Conservation (phyloP, 2,888 invertebrate species). For the Saturnia pavonia region DNA sequence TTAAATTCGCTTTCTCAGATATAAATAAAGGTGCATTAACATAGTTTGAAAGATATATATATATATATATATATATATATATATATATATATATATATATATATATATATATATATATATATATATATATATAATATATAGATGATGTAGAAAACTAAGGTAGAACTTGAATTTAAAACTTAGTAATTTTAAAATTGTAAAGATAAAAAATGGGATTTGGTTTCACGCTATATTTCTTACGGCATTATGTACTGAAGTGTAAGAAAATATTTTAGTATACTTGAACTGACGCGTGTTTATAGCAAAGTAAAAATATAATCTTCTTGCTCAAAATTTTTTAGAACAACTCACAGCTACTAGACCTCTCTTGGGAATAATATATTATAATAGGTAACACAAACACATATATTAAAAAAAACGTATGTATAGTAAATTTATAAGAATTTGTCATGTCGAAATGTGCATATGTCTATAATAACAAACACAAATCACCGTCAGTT, state of each 20-base stretch:
- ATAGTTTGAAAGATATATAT: too few relatives aligned
- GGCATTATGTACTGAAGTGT: neutral
- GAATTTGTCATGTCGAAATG: neutral
- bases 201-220: too few relatives aligned
- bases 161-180: too few relatives aligned
- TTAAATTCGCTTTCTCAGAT: neutral
- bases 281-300: neutral
- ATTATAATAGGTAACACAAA: neutral
- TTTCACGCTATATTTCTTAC: neutral
- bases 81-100: too few relatives aligned
- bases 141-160: too few relatives aligned
- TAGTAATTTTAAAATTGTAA: too few relatives aligned
- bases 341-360: too few relatives aligned
- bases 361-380: neutral
- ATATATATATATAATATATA: too few relatives aligned
- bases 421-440: too few relatives aligned
- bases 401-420: neutral
- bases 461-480: constrained; percentile 17
- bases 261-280: neutral
- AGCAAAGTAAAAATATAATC: neutral
- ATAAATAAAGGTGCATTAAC: neutral
- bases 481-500: constrained; percentile 30
- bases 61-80: too few relatives aligned
- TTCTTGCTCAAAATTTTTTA: too few relatives aligned
- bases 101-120: too few relatives aligned